Conservation (phyloP, 2,888 invertebrate genomes). For the Diaprepes abbreviatus region DNA sequence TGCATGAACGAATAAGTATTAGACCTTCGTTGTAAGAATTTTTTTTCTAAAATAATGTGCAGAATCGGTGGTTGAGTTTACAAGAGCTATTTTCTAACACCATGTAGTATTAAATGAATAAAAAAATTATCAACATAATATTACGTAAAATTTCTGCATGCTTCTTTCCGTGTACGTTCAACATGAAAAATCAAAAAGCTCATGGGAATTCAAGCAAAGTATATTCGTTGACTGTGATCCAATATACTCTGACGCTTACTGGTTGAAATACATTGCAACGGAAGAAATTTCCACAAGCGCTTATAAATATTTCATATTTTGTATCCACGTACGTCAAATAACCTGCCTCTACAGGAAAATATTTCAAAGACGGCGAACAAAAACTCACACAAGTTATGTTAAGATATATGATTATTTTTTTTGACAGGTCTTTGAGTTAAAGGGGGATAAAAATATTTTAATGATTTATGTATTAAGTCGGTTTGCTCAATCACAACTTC, state of each 20-base stretch:
- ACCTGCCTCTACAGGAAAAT: constrained; percentile 1
- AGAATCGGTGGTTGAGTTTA: too few species aligned
- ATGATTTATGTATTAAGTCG: constrained; percentile 1
- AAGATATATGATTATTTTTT: constrained; percentile 8
- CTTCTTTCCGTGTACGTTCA: too few species aligned
- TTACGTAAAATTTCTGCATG: too few species aligned
- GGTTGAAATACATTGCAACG: not conserved
- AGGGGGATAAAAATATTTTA: not conserved
- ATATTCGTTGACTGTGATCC: constrained; percentile 7
- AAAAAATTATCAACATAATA: too few species aligned
- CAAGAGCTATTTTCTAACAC: too few species aligned
- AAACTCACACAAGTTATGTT: not conserved
- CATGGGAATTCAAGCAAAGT: constrained; percentile 2
- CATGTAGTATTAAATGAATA: too few species aligned
- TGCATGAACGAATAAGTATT: too few species aligned
- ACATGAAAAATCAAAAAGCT: constrained; percentile 1
- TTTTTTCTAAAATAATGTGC: too few species aligned
- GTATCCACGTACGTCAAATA: constrained; percentile 2
- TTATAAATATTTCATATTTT: constrained; percentile 14
- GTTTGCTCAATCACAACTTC: not conserved
- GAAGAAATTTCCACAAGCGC: not conserved
- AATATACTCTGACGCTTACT: constrained; percentile 9
- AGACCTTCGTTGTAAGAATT: too few species aligned
- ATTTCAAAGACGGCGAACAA: not conserved
- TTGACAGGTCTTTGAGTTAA: not conserved